These are phyloP conservation scores for Drosophila parvula DNA, from an alignment of 1,140 invertebrate species.

Conservation along the genomic window DNA sequence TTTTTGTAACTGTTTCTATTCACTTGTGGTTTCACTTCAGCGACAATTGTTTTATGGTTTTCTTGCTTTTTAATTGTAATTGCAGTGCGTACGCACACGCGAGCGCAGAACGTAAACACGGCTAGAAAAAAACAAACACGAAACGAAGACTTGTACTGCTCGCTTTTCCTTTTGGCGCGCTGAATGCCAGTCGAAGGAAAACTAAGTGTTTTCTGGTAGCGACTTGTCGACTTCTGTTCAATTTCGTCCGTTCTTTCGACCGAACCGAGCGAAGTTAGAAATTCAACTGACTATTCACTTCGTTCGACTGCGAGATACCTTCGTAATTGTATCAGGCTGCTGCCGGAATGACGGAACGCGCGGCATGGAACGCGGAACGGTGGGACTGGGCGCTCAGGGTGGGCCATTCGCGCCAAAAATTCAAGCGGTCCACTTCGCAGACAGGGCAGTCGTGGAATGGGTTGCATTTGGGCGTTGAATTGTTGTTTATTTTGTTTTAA, in stretches of 20 bases:
- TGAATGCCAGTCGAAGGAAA: slow-evolving; percentile 13
- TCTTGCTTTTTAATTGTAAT: not conserved
- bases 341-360: not conserved
- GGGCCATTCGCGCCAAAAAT: slow-evolving; percentile 5
- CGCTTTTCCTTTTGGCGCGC: slow-evolving; percentile 27
- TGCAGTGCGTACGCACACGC: slow-evolving; percentile 6
- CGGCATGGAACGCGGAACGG: not conserved
- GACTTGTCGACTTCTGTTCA: not conserved
- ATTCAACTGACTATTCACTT: not conserved
- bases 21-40: slow-evolving; percentile 25
- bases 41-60: slow-evolving; percentile 15
- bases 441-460: not conserved
- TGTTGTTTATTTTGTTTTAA: not conserved
- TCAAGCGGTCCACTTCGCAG: not conserved
- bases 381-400: not conserved
- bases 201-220: not conserved
- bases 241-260: slow-evolving; percentile 1
- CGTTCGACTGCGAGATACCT: not conserved
- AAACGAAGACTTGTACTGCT: slow-evolving; percentile 9
- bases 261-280: slow-evolving; percentile 9
- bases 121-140: slow-evolving; percentile 11
- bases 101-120: slow-evolving; percentile 3
- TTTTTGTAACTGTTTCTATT: slow-evolving; percentile 20
- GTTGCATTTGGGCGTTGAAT: not conserved
- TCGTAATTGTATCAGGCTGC: not conserved